Evolutionary conservation across 1,140 invertebrate species (phyloP).

Genomic region (Notospermus geniculatus): DNA sequence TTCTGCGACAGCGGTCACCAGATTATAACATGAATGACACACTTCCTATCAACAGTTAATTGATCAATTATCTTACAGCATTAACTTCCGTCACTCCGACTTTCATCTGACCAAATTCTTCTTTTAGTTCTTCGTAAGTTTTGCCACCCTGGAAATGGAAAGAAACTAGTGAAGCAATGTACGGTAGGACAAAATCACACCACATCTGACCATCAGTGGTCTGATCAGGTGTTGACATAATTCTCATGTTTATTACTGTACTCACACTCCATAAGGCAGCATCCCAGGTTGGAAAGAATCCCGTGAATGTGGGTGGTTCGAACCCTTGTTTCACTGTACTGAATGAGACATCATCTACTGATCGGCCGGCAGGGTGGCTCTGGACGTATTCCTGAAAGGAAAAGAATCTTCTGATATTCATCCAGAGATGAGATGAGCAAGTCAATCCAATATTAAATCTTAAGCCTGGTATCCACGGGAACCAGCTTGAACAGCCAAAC

Average conservation of each 20-base stretch:
- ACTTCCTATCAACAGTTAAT: too few species aligned
- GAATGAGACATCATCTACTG: constrained; percentile 70
- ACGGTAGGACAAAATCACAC: too few species aligned
- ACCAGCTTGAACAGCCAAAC: neutral
- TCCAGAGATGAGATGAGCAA: neutral
- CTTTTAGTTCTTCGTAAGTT: constrained; percentile 59
- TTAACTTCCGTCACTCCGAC: constrained; percentile 31
- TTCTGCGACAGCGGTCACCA: too few species aligned
- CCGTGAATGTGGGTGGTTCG: constrained; percentile 85
- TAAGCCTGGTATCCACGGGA: neutral
- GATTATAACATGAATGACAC: too few species aligned
- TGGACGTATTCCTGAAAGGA: constrained; percentile 56
- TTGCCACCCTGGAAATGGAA: constrained; percentile 60
- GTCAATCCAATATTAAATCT: neutral
- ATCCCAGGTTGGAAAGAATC: constrained; percentile 84
- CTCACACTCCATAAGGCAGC: constrained; percentile 59
- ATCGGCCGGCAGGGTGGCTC: constrained; percentile 71
- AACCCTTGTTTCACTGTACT: constrained; percentile 76
- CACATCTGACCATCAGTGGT: neutral
- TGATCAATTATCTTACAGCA: constrained; percentile 26
- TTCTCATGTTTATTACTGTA: neutral
- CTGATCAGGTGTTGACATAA: neutral
- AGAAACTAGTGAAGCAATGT: neutral
- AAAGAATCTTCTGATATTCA: neutral
- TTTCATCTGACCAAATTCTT: constrained; percentile 39